These are phyloP conservation scores for Condylura cristata DNA, from an alignment of 2,113 vertebrate genomes.

Conservation along the genomic window DNA sequence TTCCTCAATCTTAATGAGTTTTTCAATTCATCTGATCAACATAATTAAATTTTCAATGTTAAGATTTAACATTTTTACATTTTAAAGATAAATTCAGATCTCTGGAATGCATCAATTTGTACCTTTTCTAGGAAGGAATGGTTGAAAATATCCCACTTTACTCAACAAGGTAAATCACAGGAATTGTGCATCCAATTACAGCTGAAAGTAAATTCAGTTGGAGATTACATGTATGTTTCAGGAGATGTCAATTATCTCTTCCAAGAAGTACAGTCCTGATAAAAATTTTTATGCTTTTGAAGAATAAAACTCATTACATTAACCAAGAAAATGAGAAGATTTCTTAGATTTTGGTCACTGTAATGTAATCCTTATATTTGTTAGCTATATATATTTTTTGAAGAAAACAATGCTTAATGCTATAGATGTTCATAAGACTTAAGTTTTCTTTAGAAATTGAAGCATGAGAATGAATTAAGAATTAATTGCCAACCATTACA, in stretches of 20 bases:
- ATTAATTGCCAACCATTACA: not conserved
- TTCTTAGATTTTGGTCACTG: not conserved
- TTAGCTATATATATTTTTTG: not conserved
- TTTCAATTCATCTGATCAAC: not conserved
- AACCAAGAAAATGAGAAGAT: not conserved
- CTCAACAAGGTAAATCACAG: not conserved
- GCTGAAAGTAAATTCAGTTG: not conserved
- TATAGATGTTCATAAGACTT: not conserved
- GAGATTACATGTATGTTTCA: not conserved
- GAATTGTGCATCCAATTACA: not conserved
- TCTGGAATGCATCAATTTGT: not conserved
- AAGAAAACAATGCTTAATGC: not conserved
- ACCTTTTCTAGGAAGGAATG: not conserved
- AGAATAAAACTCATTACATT: not conserved
- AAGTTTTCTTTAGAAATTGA: not conserved
- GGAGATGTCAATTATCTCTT: not conserved
- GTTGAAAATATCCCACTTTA: not conserved
- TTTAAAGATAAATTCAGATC: not conserved
- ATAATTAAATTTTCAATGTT: not conserved
- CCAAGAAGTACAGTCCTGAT: not conserved
- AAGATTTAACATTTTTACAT: not conserved
- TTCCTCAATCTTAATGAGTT: not conserved
- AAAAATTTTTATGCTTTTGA: not conserved
- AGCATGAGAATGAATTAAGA: not conserved
- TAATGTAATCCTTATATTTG: not conserved